These are phyloP conservation scores for Takifugu flavidus DNA, from an alignment of 2,113 vertebrate species.

Conservation along the genomic window DNA sequence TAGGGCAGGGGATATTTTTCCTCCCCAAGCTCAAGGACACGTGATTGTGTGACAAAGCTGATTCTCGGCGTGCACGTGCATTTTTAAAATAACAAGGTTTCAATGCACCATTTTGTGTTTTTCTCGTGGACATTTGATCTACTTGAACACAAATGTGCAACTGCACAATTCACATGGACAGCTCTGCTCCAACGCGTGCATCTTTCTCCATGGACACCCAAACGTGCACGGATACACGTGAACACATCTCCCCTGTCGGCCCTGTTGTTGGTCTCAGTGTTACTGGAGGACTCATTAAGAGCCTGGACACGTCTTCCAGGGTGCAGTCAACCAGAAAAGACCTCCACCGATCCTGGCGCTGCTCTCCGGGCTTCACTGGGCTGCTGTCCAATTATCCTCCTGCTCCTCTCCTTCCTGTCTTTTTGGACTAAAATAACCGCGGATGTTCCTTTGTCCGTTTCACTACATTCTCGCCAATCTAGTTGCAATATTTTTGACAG, in stretches of 20 bases:
- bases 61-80: slow-evolving; percentile 7
- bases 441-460: not conserved
- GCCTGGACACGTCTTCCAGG: slow-evolving; percentile 47
- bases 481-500: not conserved
- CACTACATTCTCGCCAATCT: not conserved
- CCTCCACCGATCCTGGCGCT: slow-evolving; percentile 37
- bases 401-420: slow-evolving; percentile 1
- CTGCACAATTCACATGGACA: no score
- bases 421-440: slow-evolving; percentile 9
- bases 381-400: slow-evolving; percentile 41
- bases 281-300: slow-evolving; percentile 48
- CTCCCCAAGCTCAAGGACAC: slow-evolving; percentile 26
- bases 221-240: slow-evolving; percentile 2
- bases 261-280: slow-evolving; percentile 16
- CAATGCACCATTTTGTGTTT: not conserved
- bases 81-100: slow-evolving; percentile 15
- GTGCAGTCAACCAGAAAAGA: slow-evolving; percentile 57
- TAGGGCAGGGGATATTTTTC: slow-evolving; percentile 46
- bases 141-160: no score
- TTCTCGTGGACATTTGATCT: no score
- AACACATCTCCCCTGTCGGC: slow-evolving; percentile 22
- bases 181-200: slow-evolving; percentile 1
- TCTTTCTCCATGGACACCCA: not conserved
- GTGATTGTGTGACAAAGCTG: slow-evolving; percentile 34
- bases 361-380: slow-evolving; percentile 36